These are phyloP conservation scores for Malthinus seriepunctatus DNA, from an alignment of 2,888 invertebrate species.

Conservation along the genomic window DNA sequence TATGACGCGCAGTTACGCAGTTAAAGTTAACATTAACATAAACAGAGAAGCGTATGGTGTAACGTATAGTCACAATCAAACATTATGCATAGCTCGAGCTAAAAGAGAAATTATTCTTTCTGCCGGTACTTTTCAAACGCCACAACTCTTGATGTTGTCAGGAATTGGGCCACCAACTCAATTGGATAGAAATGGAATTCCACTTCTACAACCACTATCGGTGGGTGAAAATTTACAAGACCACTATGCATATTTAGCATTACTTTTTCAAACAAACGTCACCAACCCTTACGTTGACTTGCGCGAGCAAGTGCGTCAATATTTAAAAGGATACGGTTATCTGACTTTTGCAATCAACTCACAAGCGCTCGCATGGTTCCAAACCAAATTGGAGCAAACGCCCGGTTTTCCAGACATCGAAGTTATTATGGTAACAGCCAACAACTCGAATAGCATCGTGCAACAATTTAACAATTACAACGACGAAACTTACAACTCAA, in stretches of 20 bases:
- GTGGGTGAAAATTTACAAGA: slow-evolving; percentile 71
- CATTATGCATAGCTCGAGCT: slow-evolving; percentile 57
- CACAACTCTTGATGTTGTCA: slow-evolving; percentile 88
- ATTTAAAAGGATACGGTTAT: no score
- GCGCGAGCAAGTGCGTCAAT: no score
- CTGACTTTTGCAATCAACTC: no score
- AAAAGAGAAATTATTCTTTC: slow-evolving; percentile 82
- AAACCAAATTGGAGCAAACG: no score
- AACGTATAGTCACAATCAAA: slow-evolving; percentile 62
- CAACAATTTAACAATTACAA: no score
- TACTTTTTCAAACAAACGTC: slow-evolving; percentile 53
- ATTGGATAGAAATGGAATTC: slow-evolving; percentile 60
- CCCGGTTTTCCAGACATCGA: no score
- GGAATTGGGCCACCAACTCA: slow-evolving; percentile 71
- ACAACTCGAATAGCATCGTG: no score
- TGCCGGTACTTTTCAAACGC: slow-evolving; percentile 86
- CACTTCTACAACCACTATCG: slow-evolving; percentile 65
- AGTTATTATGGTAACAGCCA: no score
- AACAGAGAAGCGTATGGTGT: slow-evolving; percentile 69
- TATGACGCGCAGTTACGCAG: slow-evolving; percentile 63
- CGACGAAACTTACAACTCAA: no score
- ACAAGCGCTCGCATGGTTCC: no score
- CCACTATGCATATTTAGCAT: slow-evolving; percentile 61
- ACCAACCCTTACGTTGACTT: no score
- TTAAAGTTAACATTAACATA: slow-evolving; percentile 69